A percentile compares a stretch with the other conserved stretches of the same genome.
Evolutionary conservation across 2,113 vertebrate species (phyloP).

Genomic region (Mohoua ochrocephala): DNA sequence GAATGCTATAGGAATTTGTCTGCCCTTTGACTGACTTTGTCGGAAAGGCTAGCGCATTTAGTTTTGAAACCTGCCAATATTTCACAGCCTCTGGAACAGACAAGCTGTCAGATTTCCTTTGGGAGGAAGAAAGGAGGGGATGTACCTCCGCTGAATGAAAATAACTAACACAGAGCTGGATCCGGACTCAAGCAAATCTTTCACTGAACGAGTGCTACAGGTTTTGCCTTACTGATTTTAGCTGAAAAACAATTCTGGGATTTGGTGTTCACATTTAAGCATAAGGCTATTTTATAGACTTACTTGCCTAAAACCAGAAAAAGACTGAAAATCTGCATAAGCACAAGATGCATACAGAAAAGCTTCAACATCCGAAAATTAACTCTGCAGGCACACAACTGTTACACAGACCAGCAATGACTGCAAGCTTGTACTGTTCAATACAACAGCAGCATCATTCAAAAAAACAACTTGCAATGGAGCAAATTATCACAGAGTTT

Average conservation of each 20-base stretch:
- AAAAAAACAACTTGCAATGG: background rate
- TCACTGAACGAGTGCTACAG: background rate
- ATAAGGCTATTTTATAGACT: background rate
- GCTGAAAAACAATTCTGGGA: background rate
- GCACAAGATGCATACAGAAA: background rate
- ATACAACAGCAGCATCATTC: background rate
- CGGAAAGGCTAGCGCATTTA: background rate
- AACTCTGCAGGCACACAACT: background rate
- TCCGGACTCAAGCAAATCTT: background rate
- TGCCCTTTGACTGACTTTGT: background rate
- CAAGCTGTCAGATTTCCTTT: slow-evolving; percentile 8
- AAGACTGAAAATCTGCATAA: background rate
- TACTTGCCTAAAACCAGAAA: background rate
- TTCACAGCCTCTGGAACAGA: slow-evolving; percentile 4
- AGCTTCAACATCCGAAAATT: background rate
- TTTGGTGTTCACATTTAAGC: background rate
- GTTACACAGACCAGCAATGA: background rate
- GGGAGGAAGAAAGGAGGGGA: background rate
- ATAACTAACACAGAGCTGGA: background rate
- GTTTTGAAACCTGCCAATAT: slow-evolving; percentile 34
- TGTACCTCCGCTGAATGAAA: background rate
- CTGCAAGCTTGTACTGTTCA: background rate
- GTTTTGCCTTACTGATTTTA: background rate
- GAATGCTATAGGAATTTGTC: background rate
- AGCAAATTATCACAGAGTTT: background rate